Base-by-base conservation (phyloP, 2,888 invertebrate species). In the Cremastinae sp. region DNA sequence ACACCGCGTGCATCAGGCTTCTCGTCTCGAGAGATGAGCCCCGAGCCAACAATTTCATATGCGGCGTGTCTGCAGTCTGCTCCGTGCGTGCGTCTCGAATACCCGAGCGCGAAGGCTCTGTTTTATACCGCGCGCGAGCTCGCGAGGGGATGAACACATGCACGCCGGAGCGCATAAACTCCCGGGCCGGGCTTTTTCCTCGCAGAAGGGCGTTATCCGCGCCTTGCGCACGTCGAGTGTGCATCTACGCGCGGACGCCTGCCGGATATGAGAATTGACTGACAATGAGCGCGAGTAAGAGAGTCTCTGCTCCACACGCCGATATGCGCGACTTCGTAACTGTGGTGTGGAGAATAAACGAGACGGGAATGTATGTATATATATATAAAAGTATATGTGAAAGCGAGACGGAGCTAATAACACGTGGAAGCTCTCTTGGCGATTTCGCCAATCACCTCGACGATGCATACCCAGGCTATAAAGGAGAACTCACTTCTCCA, bases 211-310 rank as follows among this genome's bases (percentile, higher is more conserved):
- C 28, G 28, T 28, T 2, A 28, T 28, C 28, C 28, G 28, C 5
- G 28, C 28, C 2, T 5, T 28, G 28, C 28, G 5, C 5, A 28
- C 28, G 28, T 3, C 28, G 28, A 5, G 28, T 5, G 28, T 5
- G 28, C 2, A 28, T 28, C 28, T 2, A 3, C 28, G 28, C 28
- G 28, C 5, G 5, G 28, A 28, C 28, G 28, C 2, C 28, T 28
- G 28, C 28, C 28, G 28, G 28, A 16, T 53, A 56, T 68, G 47
- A 47, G 56, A 28, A 74, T 75, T 78, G 68, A 78, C 74, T 68
- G 68, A 74, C 78, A 75, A 75, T 78, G 71, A 36, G n/a, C n/a
- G n/a, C n/a, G 65, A 75, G 71, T 75, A 71, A 74, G 66, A 74
- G 66, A 62, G 61, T 66, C 38, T 66, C 66, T 38, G 65, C 51